phyloP scores from a whole-genome alignment of 1,140 invertebrate genomes.

The Drosophila bipectinata region DNA sequence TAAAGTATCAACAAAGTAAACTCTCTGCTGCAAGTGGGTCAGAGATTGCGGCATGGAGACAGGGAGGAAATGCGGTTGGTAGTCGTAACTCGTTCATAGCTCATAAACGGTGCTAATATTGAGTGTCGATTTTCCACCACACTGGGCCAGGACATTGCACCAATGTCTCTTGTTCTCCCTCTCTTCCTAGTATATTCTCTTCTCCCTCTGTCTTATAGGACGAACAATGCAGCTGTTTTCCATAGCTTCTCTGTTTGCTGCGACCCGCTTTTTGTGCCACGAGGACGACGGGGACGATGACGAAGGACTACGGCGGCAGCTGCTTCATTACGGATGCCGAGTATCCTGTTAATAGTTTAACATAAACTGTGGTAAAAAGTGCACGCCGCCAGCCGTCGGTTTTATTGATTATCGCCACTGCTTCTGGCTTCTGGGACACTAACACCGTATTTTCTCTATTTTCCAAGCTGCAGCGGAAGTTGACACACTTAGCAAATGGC shows the following conservation, averaged over 20 bases:
- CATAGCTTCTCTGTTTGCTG: conserved; percentile 37
- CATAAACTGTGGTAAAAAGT: conserved; percentile 78
- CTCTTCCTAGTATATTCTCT: neutral
- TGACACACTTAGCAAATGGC: conserved; percentile 57
- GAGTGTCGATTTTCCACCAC: conserved; percentile 75
- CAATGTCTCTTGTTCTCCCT: conserved; percentile 29
- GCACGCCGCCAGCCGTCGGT: conserved; percentile 44
- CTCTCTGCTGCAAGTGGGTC: conserved; percentile 14
- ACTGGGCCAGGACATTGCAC: conserved; percentile 66
- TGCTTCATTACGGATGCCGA: conserved; percentile 73
- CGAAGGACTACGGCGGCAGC: conserved; percentile 45
- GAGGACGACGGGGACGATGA: neutral
- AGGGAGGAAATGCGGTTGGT: conserved; percentile 25
- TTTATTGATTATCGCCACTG: conserved; percentile 65
- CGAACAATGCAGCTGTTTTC: conserved; percentile 66
- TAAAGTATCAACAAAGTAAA: conserved; percentile 46
- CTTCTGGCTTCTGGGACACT: conserved; percentile 16
- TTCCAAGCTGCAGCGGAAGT: conserved; percentile 51
- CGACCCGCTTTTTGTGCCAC: conserved; percentile 64
- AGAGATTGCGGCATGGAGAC: neutral
- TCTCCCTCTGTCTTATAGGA: neutral
- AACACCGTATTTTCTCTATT: conserved; percentile 31
- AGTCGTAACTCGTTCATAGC: conserved; percentile 70
- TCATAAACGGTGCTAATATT: conserved; percentile 79
- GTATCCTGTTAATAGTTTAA: conserved; percentile 79